Conservation (phyloP, 2,113 vertebrate genomes). For the Centropus bengalensis region DNA sequence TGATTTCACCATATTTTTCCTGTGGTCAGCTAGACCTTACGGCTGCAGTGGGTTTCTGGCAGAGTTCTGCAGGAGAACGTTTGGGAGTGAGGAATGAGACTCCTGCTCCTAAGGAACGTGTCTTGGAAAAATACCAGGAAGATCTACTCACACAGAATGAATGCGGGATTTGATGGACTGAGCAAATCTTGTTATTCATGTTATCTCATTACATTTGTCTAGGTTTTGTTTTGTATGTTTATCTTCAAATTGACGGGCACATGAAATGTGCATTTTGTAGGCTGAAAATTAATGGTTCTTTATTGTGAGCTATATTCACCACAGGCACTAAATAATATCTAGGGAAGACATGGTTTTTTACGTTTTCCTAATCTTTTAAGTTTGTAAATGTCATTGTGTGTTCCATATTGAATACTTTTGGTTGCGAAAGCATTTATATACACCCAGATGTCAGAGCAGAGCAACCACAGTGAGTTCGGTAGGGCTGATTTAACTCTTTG, state of each 20-base stretch:
- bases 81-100: fast-evolving
- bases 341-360: background rate
- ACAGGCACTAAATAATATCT: background rate
- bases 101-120: background rate
- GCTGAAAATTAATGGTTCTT: background rate
- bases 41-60: background rate
- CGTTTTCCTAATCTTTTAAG: background rate
- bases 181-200: background rate
- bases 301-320: background rate
- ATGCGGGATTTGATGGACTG: background rate
- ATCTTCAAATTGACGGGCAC: background rate
- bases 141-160: background rate
- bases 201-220: background rate
- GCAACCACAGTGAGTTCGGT: background rate
- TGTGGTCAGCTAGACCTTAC: background rate
- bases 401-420: background rate
- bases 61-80: background rate
- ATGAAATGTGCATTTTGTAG: background rate
- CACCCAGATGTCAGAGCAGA: background rate
- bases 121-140: background rate
- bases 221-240: background rate
- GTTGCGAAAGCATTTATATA: background rate
- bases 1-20: background rate
- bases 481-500: background rate
- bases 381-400: background rate